Percentiles rank a stretch among this genome's conserved stretches.
Conservation (phyloP, 2,113 vertebrate species). For the Turdus rufiventris region DNA sequence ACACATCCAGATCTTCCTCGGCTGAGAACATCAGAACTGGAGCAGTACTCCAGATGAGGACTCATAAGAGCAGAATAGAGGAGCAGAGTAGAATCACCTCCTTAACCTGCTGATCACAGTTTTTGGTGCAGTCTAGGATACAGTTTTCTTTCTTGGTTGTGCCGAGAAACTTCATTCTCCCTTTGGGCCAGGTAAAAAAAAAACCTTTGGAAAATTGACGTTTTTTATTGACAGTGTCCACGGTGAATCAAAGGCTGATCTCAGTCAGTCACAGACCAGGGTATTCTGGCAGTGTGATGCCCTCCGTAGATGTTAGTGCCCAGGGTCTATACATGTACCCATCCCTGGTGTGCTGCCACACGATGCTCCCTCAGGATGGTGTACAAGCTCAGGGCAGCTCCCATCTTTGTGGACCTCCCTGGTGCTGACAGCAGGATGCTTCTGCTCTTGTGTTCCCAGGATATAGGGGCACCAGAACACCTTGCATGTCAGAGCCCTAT, state of each 20-base stretch:
- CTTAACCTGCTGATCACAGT: neutral
- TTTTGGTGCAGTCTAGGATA: neutral
- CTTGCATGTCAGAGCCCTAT: neutral
- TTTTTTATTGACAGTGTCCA: neutral
- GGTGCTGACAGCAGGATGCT: neutral
- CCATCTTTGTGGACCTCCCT: neutral
- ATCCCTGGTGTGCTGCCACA: neutral
- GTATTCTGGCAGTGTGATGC: neutral
- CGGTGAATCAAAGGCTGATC: neutral
- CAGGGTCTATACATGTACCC: neutral
- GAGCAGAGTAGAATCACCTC: neutral
- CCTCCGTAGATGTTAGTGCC: neutral
- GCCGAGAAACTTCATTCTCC: neutral
- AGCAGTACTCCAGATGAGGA: neutral
- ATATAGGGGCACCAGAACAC: neutral
- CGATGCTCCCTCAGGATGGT: neutral
- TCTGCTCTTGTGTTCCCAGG: neutral
- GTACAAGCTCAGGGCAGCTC: neutral
- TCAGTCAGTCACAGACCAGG: neutral
- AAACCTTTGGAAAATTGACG: neutral
- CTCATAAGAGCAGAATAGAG: neutral
- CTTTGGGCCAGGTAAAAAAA: neutral
- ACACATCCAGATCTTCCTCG: neutral
- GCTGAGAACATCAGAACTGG: neutral
- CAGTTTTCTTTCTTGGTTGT: fast-evolving